These are phyloP conservation scores for Sceloporus undulatus DNA, from an alignment of 2,113 vertebrate species.

Conservation along the genomic window DNA sequence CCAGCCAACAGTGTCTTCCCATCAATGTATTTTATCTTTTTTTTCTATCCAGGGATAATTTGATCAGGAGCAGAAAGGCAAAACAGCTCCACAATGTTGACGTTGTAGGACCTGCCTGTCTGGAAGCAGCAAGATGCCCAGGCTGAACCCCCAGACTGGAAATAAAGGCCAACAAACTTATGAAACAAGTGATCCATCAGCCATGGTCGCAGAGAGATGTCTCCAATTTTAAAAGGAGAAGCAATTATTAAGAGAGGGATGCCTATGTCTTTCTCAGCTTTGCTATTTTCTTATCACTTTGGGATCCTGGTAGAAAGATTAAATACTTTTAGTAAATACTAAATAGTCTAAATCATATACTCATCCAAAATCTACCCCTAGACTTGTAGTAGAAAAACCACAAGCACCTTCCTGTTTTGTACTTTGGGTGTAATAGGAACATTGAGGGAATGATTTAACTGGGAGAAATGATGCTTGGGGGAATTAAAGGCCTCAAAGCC, in stretches of 20 bases:
- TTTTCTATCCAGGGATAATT: no score
- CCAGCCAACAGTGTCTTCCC: no score
- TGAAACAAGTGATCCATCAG: background rate
- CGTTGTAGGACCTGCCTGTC: no score
- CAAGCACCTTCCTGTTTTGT: background rate
- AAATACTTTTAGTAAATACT: no score
- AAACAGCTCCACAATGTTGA: no score
- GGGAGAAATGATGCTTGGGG: background rate
- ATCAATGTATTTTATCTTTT: no score
- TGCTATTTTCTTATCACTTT: background rate
- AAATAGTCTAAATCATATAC: background rate
- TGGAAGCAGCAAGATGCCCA: no score
- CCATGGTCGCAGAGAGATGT: background rate
- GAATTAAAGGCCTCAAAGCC: background rate
- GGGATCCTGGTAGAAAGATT: no score
- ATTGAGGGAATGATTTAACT: background rate
- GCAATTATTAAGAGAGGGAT: background rate
- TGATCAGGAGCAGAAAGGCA: no score
- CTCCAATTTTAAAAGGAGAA: background rate
- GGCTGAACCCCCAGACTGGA: no score
- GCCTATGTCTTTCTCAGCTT: background rate
- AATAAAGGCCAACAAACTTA: no score
- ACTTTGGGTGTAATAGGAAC: background rate
- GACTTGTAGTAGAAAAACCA: background rate
- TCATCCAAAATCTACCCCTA: background rate